Percentiles rank a stretch among this genome's conserved stretches.
Evolutionary conservation across 1,140 invertebrate species (phyloP).

Genomic region (Drosophila tropicalis): DNA sequence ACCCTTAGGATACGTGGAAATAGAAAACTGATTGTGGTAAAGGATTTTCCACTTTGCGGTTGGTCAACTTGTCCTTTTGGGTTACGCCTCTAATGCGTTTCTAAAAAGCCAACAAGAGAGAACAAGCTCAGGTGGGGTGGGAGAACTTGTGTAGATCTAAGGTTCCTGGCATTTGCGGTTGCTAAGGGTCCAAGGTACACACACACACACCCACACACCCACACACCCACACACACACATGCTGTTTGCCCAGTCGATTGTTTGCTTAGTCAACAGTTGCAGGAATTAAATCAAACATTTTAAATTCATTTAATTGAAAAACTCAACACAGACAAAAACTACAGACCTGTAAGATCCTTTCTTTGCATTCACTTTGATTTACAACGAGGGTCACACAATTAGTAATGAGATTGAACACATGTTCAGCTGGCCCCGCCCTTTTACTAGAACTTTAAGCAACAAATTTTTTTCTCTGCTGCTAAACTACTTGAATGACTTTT

Average conservation of each 20-base stretch:
- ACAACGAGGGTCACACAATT: conserved; percentile 36
- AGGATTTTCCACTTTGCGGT: conserved; percentile 61
- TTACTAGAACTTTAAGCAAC: no score
- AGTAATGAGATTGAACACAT: background rate
- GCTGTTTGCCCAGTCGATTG: conserved; percentile 20
- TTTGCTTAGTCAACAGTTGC: conserved; percentile 67
- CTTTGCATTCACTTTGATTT: conserved; percentile 60
- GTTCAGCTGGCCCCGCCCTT: no score
- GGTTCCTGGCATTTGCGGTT: conserved; percentile 20
- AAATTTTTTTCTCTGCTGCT: no score
- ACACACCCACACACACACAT: background rate
- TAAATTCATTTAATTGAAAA: conserved; percentile 37
- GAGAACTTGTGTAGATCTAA: conserved; percentile 55
- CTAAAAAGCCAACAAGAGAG: conserved; percentile 55
- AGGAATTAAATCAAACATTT: conserved; percentile 66
- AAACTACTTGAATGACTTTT: no score
- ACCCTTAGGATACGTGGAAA: conserved; percentile 31
- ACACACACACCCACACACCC: background rate
- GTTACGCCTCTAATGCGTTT: conserved; percentile 60
- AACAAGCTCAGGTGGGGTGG: background rate
- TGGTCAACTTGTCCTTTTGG: conserved; percentile 44
- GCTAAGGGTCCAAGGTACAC: background rate
- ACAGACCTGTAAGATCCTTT: conserved; percentile 12
- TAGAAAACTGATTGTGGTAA: conserved; percentile 47
- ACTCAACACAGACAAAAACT: conserved; percentile 23